phyloP scores from a whole-genome alignment of 2,113 vertebrate species.

The Poeciliopsis prolifica region DNA sequence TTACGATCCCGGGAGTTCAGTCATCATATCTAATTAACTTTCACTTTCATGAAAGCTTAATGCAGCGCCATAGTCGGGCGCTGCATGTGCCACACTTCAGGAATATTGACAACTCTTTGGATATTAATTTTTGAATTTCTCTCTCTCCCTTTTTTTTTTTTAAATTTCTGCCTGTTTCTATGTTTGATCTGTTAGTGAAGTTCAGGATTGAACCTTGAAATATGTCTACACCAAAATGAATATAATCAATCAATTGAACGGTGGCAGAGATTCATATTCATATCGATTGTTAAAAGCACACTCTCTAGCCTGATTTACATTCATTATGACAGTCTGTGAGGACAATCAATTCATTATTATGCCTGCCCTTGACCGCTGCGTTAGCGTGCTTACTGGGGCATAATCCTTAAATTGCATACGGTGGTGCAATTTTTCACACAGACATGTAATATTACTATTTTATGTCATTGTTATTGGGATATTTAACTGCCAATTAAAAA shows the following conservation, averaged over 20 bases:
- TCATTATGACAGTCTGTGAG: slow-evolving; percentile 74
- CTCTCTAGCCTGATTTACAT: slow-evolving; percentile 68
- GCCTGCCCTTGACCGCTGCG: slow-evolving; percentile 66
- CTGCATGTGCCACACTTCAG: slow-evolving; percentile 77
- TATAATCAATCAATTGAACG: slow-evolving; percentile 66
- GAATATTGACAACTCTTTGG: slow-evolving; percentile 81
- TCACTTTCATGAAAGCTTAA: slow-evolving; percentile 92
- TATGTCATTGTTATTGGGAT: neutral
- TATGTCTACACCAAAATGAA: slow-evolving; percentile 65
- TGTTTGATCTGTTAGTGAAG: slow-evolving; percentile 42
- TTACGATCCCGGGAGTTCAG: slow-evolving; percentile 90
- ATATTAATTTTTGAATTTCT: slow-evolving; percentile 74
- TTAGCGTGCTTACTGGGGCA: slow-evolving; percentile 65
- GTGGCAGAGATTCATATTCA: slow-evolving; percentile 54
- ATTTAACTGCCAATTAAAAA: neutral
- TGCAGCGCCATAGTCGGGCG: slow-evolving; percentile 73
- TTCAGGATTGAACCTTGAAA: slow-evolving; percentile 52
- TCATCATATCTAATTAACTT: slow-evolving; percentile 94
- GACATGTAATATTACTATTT: neutral
- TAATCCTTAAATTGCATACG: slow-evolving; percentile 36
- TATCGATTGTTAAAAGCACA: slow-evolving; percentile 71
- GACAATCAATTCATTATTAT: slow-evolving; percentile 74
- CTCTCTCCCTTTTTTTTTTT: neutral
- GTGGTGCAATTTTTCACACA: slow-evolving; percentile 49
- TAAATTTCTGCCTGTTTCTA: neutral